A percentile compares a stretch with the other conserved stretches of the same genome.
phyloP scores from a whole-genome alignment of 2,888 invertebrate genomes.

The Caenorhabditis afra region DNA sequence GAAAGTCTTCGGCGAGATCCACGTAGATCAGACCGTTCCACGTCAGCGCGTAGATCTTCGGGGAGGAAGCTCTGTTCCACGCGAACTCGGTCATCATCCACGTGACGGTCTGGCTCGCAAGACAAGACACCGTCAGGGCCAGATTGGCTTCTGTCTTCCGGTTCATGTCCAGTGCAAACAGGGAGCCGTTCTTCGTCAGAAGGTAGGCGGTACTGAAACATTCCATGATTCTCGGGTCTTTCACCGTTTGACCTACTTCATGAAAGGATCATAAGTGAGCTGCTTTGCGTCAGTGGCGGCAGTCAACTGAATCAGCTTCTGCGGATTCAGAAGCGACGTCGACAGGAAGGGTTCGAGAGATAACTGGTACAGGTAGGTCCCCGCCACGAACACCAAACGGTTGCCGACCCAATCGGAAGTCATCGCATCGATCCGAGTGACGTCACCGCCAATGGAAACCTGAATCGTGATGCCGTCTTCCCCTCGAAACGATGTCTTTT shows the following conservation, averaged over 20 bases:
- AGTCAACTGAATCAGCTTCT: constrained; percentile 73
- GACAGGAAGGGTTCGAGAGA: constrained; percentile 76
- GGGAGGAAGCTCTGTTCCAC: constrained; percentile 78
- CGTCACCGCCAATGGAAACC: constrained; percentile 74
- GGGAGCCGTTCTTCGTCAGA: constrained; percentile 77
- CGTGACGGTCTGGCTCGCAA: constrained; percentile 75
- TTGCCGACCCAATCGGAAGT: constrained; percentile 80
- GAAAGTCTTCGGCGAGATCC: constrained; percentile 65
- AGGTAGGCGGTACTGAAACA: constrained; percentile 77
- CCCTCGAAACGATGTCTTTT: neutral
- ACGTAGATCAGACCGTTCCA: constrained; percentile 76
- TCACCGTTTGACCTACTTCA: constrained; percentile 68
- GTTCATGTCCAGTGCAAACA: constrained; percentile 75
- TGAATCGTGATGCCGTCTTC: constrained; percentile 13
- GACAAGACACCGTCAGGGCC: constrained; percentile 73
- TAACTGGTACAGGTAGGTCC: constrained; percentile 66
- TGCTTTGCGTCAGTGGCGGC: constrained; percentile 79
- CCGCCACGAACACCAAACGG: constrained; percentile 74
- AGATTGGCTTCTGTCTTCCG: constrained; percentile 75
- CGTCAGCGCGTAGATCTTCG: constrained; percentile 78
- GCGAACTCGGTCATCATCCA: constrained; percentile 77
- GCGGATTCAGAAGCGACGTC: constrained; percentile 72
- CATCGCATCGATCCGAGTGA: constrained; percentile 76
- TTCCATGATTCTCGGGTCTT: too few species aligned
- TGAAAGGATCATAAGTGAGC: constrained; percentile 79